These are phyloP conservation scores for Montipora sp. DNA, from an alignment of 64 coral and sea anemone species.

Conservation along the genomic window DNA sequence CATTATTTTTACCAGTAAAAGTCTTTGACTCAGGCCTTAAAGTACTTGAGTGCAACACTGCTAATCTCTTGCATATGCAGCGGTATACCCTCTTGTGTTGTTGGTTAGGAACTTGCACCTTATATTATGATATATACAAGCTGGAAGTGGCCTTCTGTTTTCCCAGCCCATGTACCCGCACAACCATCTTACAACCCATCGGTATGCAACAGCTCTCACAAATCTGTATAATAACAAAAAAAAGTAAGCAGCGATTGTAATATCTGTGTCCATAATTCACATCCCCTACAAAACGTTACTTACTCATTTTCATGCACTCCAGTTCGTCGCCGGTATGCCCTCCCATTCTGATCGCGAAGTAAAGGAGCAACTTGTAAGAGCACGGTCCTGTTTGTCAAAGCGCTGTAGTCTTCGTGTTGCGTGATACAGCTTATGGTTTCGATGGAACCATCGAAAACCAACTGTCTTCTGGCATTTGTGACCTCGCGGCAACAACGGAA, in stretches of 20 bases:
- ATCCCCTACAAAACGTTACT: too few species aligned
- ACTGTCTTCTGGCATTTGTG: background rate
- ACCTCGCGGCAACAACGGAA: conserved; percentile 30
- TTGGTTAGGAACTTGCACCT: background rate
- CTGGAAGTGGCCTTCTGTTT: conserved; percentile 37
- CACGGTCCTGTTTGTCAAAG: conserved; percentile 30
- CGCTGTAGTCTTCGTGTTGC: background rate
- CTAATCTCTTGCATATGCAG: background rate
- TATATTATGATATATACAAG: conserved; percentile 39
- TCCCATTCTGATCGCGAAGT: background rate
- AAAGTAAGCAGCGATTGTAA: too few species aligned
- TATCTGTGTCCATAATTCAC: too few species aligned
- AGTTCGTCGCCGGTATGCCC: too few species aligned
- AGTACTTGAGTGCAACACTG: background rate
- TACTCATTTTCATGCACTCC: too few species aligned
- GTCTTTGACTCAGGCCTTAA: too few species aligned
- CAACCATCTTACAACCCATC: conserved; percentile 41
- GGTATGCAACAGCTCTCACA: conserved; percentile 32
- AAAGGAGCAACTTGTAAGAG: conserved; percentile 39
- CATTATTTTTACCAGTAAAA: too few species aligned
- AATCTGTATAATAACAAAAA: background rate
- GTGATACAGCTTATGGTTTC: conserved; percentile 10
- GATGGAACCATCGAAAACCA: conserved; percentile 39
- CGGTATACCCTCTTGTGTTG: conserved; percentile 8
- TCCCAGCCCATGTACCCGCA: conserved; percentile 60